These are phyloP conservation scores for Sphyrna mokarran DNA, from an alignment of 2,113 vertebrate species.

Conservation along the genomic window DNA sequence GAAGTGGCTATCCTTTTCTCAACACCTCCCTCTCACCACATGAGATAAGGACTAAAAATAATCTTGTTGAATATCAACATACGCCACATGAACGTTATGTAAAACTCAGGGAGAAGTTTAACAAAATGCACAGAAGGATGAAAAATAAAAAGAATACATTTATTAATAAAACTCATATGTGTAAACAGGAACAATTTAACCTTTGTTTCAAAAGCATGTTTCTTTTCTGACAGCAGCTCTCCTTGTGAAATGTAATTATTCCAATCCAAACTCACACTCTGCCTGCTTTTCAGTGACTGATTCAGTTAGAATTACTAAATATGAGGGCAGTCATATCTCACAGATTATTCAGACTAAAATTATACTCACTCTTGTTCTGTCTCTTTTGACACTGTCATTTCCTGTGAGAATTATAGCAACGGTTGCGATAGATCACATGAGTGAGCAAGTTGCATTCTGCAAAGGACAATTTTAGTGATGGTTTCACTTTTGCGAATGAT, in stretches of 20 bases:
- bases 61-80: background rate
- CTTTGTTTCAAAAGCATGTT: background rate
- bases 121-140: background rate
- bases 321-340: background rate
- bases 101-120: background rate
- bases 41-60: background rate
- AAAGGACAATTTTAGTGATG: background rate
- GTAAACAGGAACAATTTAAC: background rate
- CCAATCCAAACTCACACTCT: background rate
- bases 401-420: background rate
- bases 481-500: background rate
- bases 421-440: background rate
- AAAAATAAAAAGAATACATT: background rate
- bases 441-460: background rate
- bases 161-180: conserved; percentile 44
- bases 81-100: background rate
- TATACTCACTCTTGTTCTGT: background rate
- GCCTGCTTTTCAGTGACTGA: background rate
- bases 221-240: background rate
- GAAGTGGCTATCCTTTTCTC: background rate
- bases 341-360: background rate
- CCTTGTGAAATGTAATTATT: background rate
- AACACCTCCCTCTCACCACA: background rate
- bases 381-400: background rate
- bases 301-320: background rate